Percentiles rank a stretch among this genome's conserved stretches.
Evolutionary conservation across 2,888 invertebrate species (phyloP).

Genomic region (Dynastes grantii): DNA sequence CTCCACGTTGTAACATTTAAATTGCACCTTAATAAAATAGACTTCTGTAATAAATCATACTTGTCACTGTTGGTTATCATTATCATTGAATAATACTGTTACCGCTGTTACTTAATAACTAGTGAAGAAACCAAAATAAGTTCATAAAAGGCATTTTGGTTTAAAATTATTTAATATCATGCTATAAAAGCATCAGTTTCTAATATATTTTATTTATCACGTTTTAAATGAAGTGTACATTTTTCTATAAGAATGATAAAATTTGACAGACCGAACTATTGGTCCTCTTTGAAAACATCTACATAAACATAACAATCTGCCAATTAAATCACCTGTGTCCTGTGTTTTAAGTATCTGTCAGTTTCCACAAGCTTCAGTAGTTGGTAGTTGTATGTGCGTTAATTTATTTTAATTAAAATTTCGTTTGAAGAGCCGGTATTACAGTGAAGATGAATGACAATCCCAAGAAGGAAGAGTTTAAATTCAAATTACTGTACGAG

Average conservation of each 20-base stretch:
- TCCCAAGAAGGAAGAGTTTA: background rate
- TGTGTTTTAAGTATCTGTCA: constrained; percentile 35
- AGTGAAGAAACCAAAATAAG: too few relatives aligned
- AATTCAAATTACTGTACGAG: background rate
- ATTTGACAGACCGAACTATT: too few relatives aligned
- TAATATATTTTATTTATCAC: too few relatives aligned
- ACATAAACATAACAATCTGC: constrained; percentile 33
- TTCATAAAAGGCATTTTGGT: too few relatives aligned
- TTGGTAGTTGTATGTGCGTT: constrained; percentile 3
- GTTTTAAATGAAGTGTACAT: too few relatives aligned
- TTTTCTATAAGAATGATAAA: too few relatives aligned
- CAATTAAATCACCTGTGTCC: constrained; percentile 42
- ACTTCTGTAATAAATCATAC: background rate
- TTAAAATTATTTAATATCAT: too few relatives aligned
- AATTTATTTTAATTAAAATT: constrained; percentile 13
- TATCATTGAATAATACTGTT: too few relatives aligned
- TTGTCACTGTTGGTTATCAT: too few relatives aligned
- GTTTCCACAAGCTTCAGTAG: constrained; percentile 22
- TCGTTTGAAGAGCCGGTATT: background rate
- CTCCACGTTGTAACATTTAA: constrained; percentile 52
- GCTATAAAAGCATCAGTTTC: too few relatives aligned
- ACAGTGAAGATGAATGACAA: constrained; percentile 30
- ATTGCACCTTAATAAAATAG: constrained; percentile 31
- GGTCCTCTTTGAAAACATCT: background rate
- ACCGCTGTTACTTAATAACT: too few relatives aligned